Conservation (phyloP, 2,888 invertebrate species). For the Alitta virens region DNA sequence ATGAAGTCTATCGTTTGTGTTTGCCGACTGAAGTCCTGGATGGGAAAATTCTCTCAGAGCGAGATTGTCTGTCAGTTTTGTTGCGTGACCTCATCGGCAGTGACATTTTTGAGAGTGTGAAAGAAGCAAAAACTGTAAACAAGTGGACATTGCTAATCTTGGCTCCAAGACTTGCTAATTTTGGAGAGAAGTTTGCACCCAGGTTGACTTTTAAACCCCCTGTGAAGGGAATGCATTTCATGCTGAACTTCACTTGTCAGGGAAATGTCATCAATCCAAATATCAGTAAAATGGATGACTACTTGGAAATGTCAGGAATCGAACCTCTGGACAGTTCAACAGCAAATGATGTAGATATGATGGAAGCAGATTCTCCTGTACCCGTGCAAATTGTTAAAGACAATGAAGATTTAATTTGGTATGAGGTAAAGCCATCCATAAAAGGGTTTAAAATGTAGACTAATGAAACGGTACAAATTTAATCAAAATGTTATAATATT, state of each 20-base stretch:
- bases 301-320: slow-evolving; percentile 7
- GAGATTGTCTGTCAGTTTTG: background rate
- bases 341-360: background rate
- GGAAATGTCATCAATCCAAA: slow-evolving; percentile 5
- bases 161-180: background rate
- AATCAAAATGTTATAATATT: no score
- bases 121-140: background rate
- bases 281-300: background rate
- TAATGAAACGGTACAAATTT: no score
- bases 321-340: slow-evolving; percentile 8
- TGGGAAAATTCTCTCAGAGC: slow-evolving; percentile 1
- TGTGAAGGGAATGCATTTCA: slow-evolving; percentile 1
- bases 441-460: no score
- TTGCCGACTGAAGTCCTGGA: slow-evolving; percentile 6
- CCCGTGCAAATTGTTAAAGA: no score
- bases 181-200: background rate
- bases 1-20: slow-evolving; percentile 4
- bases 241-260: background rate
- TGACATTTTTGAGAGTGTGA: slow-evolving; percentile 7
- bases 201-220: slow-evolving; percentile 2
- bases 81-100: background rate
- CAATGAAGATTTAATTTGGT: no score
- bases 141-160: slow-evolving; percentile 3
- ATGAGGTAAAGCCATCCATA: no score
- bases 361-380: no score